Base-by-base conservation (phyloP, 2,113 vertebrate genomes). In the Sorex araneus region DNA sequence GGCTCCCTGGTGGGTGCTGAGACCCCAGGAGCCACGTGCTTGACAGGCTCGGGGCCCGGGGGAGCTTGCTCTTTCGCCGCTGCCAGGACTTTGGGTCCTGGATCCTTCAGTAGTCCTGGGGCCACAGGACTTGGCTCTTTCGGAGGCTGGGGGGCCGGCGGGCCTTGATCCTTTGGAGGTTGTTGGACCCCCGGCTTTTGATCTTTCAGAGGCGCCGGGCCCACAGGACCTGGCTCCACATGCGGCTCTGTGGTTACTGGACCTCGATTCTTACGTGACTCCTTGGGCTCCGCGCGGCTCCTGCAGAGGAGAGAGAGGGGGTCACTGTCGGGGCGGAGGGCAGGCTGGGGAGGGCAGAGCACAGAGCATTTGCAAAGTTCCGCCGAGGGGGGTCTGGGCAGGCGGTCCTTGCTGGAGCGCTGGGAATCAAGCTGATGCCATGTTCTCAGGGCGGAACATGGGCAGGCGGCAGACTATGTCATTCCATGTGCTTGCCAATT, bases 401-500 rank as follows among this genome's bases (percentile, higher is more conserved):
- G 57, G 86, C 9, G 84, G 75, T 90, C 77, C 45, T 78, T 73
- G 45, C 27, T 64, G 47, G 77, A 71, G 60, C 88, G 57, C 57
- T 34, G 34, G 57, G 73, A 82, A 54, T 73, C 74, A 63, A 60
- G 73, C 50, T 88, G 57, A 69, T 73, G 90, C 5, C 27, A 19
- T n/a, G 15, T 69, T 54, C 94, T 66, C 54, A 91, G 70, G 87
- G 87, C 40, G 90, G 77, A 82, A 82, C 1, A 21, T 82, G 80
- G 74, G 23, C 34, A 0, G 76, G 91, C 54, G 64, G 64, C 27
- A 28, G 95, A 85, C 75, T 69, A 76, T 54, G 80, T 89, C 88
- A 82, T 94, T 84, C 95, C 87, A 50, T 96, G 96, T 93, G 91
- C 79, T 98, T 97, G 97, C 97, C 97, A 97, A 97, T 97, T 98